Evolutionary conservation across 2,797 vertebrate species (phyloP), one percentile per base, ranked within the genome.

Genomic region (Linurgus olivaceus): DNA sequence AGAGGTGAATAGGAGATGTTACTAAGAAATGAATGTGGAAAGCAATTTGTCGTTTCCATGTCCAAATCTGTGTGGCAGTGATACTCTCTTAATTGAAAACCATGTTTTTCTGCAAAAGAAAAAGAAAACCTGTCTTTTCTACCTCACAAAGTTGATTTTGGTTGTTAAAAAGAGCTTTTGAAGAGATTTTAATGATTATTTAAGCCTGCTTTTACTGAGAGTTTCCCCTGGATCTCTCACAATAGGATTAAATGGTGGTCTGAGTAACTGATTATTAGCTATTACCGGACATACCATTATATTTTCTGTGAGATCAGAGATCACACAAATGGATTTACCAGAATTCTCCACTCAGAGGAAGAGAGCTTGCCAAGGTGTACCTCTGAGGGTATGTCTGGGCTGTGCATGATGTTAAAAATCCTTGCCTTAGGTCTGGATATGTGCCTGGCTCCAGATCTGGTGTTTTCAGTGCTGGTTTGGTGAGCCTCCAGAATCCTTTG

Each of bases 31-130:
- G 57, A 88, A 90, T 35, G 38, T 54, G 26, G 40, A 93, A 95
- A 94, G 84, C 61, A 89, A 92, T 93, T 92, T 89, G 75, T 71
- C 1, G 6, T 93, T 91, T 84, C 54, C 71, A 31, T 82, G 81
- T 91, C 68, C 65, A 89, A 86, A 76, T 77, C 48, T 25, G 29
- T 77, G 65, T 89, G 84, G 61, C 75, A 88, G 57, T 58, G 72
- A 50, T 87, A 58, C 38, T 68, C 13, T 68, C 28, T 85, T 94
- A 91, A 94, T 86, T 91, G 86, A 91, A 95, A 92, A 51, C 57
- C n/a, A 9, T 78, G 61, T 72, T 94, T 62, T 84, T 40, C 81
- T 75, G n/a, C 42, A 72, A 79, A 87, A 90, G 51, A 72, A 88
- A 93, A 88, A 73, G 71, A 29, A 91, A 90, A 29, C n/a, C 47